phyloP scores from a whole-genome alignment of 2,113 vertebrate species.

The Oostethus manadensis region DNA sequence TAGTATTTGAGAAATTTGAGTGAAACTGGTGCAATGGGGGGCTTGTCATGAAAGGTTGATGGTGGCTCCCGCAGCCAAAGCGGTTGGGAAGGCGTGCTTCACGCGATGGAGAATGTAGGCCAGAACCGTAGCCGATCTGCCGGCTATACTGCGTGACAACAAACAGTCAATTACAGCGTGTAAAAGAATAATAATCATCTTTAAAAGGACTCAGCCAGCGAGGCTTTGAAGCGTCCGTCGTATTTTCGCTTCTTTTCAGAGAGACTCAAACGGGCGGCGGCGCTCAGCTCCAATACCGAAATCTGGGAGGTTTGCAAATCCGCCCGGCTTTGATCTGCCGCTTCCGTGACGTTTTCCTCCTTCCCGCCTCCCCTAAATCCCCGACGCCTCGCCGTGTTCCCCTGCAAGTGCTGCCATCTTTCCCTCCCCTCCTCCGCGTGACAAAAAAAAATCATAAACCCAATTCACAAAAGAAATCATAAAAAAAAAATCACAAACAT shows the following conservation, averaged over 20 bases:
- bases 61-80: no score
- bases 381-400: constrained; percentile 46
- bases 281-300: constrained; percentile 12
- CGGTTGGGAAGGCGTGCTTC: no score
- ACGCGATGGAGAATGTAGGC: no score
- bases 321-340: constrained; percentile 59
- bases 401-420: no score
- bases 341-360: constrained; percentile 41
- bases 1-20: no score
- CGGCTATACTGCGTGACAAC: constrained; percentile 22
- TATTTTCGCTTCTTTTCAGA: constrained; percentile 38
- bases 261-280: constrained; percentile 47
- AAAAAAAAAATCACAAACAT: no score
- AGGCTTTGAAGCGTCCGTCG: constrained; percentile 44
- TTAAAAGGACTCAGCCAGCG: constrained; percentile 28
- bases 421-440: no score
- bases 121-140: no score
- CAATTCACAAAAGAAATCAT: no score
- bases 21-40: no score
- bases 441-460: no score
- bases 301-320: constrained; percentile 19
- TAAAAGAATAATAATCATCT: constrained; percentile 29
- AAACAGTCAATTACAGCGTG: constrained; percentile 48
- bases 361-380: constrained; percentile 42
- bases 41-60: no score